phyloP scores from a whole-genome alignment of 2,797 vertebrate genomes.

The Bradypodion ventrale region DNA sequence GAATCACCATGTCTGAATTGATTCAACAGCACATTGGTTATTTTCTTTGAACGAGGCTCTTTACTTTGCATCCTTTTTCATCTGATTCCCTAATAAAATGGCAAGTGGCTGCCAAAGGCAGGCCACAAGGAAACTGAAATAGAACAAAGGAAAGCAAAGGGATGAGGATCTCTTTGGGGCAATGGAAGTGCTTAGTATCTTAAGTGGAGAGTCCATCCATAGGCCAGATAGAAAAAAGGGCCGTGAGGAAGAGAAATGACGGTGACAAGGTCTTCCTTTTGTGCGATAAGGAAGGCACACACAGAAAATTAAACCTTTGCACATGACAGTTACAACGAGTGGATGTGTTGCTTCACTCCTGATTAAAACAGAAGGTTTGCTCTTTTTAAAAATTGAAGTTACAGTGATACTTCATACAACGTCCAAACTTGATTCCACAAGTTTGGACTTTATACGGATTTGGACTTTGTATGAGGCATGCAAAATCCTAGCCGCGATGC shows the following conservation, averaged over 20 bases:
- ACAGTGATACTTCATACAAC: no score
- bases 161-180: background rate
- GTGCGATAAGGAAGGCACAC: background rate
- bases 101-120: background rate
- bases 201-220: background rate
- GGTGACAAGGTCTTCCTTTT: no score
- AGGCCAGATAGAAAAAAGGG: background rate
- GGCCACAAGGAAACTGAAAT: background rate
- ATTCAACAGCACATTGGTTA: no score
- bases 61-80: background rate
- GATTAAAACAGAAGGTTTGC: no score
- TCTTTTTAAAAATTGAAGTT: no score
- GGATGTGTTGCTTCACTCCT: no score
- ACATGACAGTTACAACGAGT: background rate
- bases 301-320: background rate
- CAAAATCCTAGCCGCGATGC: no score
- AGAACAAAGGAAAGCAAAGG: background rate
- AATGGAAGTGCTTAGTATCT: background rate
- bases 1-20: no score
- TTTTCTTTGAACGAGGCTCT: background rate
- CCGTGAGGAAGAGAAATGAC: background rate
- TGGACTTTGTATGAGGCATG: no score
- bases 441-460: no score
- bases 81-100: background rate
- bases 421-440: no score